These are phyloP conservation scores for Teleogryllus occipitalis DNA, from an alignment of 1,140 invertebrate genomes.

Conservation along the genomic window DNA sequence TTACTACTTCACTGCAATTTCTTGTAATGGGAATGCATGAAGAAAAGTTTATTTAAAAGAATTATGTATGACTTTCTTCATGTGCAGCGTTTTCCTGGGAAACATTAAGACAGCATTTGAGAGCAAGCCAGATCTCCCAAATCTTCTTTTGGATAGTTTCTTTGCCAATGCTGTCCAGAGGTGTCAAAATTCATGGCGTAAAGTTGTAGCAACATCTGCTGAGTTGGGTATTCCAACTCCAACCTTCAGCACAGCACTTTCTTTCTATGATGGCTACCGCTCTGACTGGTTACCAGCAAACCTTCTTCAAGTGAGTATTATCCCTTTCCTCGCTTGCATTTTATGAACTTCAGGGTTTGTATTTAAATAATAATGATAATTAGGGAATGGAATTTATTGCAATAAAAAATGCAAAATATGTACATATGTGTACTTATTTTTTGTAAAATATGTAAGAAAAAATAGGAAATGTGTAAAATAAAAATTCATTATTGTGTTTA, in stretches of 20 bases:
- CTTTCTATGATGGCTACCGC: slow-evolving; percentile 96
- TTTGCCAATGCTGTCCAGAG: slow-evolving; percentile 77
- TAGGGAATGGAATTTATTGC: too few species aligned
- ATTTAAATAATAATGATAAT: too few species aligned
- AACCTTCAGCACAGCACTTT: slow-evolving; percentile 82
- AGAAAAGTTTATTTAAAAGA: too few species aligned
- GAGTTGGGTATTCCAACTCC: slow-evolving; percentile 84
- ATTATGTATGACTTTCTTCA: slow-evolving; percentile 12
- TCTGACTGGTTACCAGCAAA: slow-evolving; percentile 78
- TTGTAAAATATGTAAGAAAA: too few species aligned
- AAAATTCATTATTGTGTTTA: too few species aligned
- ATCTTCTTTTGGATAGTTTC: slow-evolving; percentile 91
- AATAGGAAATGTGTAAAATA: too few species aligned
- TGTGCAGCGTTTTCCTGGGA: slow-evolving; percentile 77
- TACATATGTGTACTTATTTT: too few species aligned
- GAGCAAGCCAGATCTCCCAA: slow-evolving; percentile 79
- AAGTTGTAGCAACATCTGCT: slow-evolving; percentile 45
- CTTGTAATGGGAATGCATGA: too few species aligned
- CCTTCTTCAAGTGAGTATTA: slow-evolving; percentile 64
- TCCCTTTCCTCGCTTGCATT: too few species aligned
- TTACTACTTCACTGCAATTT: too few species aligned
- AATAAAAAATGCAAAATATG: too few species aligned
- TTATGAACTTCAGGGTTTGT: too few species aligned
- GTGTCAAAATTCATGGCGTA: slow-evolving; percentile 65
- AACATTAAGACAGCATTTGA: slow-evolving; percentile 96